Base-by-base conservation (phyloP, 2,888 invertebrate genomes). In the Tipula lateralis region DNA sequence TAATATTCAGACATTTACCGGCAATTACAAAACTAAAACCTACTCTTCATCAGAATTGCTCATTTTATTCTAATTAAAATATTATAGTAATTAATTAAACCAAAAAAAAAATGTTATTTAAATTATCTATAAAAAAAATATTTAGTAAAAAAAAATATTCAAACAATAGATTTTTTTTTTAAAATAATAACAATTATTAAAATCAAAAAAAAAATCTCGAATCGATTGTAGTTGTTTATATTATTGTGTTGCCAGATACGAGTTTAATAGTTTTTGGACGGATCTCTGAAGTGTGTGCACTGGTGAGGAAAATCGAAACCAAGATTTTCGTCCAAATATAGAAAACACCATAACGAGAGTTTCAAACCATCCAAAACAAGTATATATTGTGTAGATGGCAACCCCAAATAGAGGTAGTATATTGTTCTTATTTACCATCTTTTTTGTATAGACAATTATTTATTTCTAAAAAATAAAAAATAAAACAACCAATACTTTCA, bases 41-140 rank as follows among this genome's bases (percentile, higher is more conserved):
- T 24, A 24, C 66, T 66, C 66, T 66, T 66, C 66, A 66, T 66
- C 66, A 66, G 7, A 66, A 66, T 66, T 66, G 66, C 66, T 66
- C 66, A 66, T 66, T 66, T 66, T 66, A 66, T 66, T 66, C 66
- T 66, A 66, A 66, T 66, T 66, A 66, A 66, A 66, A 66, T 66
- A 66, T 66, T 66, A 9, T 9, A 66, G 16, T 44, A 44, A 44
- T 24, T 66, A 66, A 66, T 24, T 66, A 66, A 66, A 24, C 19
- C 4, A 66, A 66, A 66, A 66, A 9, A 9, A 66, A 66, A 66
- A 66, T 66, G 66, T 66, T 66, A 66, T 24, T 66, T 66, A 66
- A 66, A 66, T 66, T 66, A 66, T 66, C 19, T 66, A 66, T 66
- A 66, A 50, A 19, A 50, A 50, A 50, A 6, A 50, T 50, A 50